Evolutionary conservation across 2,113 vertebrate genomes (phyloP).

Genomic region (Solenodon paradoxus): DNA sequence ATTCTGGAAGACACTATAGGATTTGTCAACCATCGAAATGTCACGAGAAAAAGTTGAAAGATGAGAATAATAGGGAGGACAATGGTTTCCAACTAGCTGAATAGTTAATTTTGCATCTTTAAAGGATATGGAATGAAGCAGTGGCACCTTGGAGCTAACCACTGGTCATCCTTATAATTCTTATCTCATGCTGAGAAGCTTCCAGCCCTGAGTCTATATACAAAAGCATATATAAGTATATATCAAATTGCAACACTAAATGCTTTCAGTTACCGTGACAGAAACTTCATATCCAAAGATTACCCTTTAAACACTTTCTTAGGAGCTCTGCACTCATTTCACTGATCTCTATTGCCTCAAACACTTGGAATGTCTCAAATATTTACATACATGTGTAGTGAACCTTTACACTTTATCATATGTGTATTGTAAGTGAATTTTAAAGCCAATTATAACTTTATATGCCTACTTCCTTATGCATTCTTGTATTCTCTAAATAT

Average conservation of each 20-base stretch:
- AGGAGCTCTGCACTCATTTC: background rate
- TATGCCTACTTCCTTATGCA: background rate
- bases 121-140: background rate
- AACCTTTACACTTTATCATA: background rate
- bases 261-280: background rate
- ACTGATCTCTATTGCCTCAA: background rate
- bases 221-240: background rate
- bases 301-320: background rate
- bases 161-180: background rate
- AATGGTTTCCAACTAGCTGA: background rate
- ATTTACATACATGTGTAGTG: background rate
- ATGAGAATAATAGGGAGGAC: background rate
- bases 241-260: background rate
- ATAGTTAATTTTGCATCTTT: background rate
- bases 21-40: background rate
- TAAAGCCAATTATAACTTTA: background rate
- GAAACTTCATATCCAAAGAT: background rate
- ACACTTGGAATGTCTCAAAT: background rate
- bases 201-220: background rate
- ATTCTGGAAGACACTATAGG: background rate
- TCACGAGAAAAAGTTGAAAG: background rate
- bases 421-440: background rate
- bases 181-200: background rate
- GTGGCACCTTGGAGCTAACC: too few species aligned
- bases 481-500: background rate